Percentiles rank a stretch among this genome's conserved stretches.
phyloP scores from a whole-genome alignment of 2,113 vertebrate genomes.

The Syngnathus floridae region DNA sequence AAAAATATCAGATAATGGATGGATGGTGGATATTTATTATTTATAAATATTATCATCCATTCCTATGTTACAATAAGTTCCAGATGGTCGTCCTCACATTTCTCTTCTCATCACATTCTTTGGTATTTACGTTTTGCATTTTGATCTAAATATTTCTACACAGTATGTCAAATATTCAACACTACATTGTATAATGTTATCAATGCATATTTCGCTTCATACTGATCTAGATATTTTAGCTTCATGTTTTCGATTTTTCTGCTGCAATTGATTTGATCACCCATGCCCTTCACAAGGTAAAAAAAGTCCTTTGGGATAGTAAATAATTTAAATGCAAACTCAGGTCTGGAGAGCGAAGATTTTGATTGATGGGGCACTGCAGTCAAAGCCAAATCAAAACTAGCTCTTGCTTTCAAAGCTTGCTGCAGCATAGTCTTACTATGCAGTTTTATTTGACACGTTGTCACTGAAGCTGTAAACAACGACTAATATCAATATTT shows the following conservation, averaged over 20 bases:
- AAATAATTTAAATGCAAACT: slow-evolving; percentile 38
- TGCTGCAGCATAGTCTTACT: not conserved
- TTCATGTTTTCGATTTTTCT: slow-evolving; percentile 24
- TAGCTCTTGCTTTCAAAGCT: not conserved
- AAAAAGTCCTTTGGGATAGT: slow-evolving; percentile 9
- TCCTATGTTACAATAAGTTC: no score
- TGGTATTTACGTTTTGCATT: no score
- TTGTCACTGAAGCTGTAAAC: not conserved
- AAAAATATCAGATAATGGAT: no score
- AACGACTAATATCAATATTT: not conserved
- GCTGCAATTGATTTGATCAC: slow-evolving; percentile 36
- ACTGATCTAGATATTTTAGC: slow-evolving; percentile 10
- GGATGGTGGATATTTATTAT: no score
- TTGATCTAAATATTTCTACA: no score
- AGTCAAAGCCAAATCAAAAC: not conserved
- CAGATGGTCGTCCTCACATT: no score
- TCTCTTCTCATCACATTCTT: no score
- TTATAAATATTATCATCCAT: no score
- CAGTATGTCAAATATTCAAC: no score
- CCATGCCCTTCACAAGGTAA: slow-evolving; percentile 6
- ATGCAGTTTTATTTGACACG: not conserved
- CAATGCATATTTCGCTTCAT: no score
- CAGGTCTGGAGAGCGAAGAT: slow-evolving; percentile 12
- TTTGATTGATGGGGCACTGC: not conserved
- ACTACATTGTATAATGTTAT: no score